phyloP scores from a whole-genome alignment of 1,140 invertebrate species.

The Drosophila mauritiana region DNA sequence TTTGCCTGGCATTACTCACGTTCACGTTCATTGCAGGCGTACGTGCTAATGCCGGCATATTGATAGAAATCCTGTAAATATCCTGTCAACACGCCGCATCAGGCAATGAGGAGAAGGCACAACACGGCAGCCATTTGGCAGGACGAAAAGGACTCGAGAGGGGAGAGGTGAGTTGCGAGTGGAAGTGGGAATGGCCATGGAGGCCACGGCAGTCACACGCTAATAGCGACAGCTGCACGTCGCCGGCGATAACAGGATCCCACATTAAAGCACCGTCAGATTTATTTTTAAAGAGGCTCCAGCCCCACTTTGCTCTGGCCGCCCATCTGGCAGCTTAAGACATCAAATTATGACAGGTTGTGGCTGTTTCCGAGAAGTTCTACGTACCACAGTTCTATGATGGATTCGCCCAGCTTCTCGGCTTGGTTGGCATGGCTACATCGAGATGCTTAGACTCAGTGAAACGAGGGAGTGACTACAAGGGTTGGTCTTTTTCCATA shows the following conservation, averaged over 20 bases:
- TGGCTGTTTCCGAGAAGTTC: constrained; percentile 49
- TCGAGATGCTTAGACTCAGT: constrained; percentile 20
- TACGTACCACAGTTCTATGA: constrained; percentile 18
- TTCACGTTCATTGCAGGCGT: constrained; percentile 68
- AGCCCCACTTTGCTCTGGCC: constrained; percentile 29
- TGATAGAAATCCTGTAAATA: constrained; percentile 82
- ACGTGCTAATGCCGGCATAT: constrained; percentile 77
- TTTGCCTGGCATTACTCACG: constrained; percentile 47
- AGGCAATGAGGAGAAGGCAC: constrained; percentile 23
- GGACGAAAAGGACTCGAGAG: constrained; percentile 14
- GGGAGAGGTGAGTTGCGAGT: not conserved
- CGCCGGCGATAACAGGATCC: constrained; percentile 63
- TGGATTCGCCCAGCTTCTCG: constrained; percentile 12
- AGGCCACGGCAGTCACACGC: constrained; percentile 45
- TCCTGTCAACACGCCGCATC: constrained; percentile 74
- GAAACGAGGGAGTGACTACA: not conserved
- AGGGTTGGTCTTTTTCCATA: not conserved
- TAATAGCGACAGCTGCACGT: constrained; percentile 79
- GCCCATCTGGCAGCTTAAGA: constrained; percentile 50
- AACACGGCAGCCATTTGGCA: constrained; percentile 35
- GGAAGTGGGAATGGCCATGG: not conserved
- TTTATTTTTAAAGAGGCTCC: constrained; percentile 67
- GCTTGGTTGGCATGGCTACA: constrained; percentile 15
- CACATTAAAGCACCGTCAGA: constrained; percentile 72
- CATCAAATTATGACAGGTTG: constrained; percentile 76